phyloP scores from a whole-genome alignment of 2,113 vertebrate species.

The Cavia aperea region DNA sequence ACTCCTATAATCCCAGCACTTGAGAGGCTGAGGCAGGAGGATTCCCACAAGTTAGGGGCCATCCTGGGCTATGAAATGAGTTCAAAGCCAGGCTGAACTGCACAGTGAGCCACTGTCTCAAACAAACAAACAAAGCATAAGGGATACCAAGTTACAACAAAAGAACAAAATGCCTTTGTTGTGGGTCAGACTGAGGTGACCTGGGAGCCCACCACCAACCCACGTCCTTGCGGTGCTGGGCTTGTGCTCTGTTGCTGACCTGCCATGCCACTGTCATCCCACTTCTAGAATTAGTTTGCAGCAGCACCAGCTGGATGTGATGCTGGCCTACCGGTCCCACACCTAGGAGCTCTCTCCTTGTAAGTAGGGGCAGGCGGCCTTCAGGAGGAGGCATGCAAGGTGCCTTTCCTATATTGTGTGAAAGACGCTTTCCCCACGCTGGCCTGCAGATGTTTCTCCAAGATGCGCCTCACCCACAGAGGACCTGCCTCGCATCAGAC shows the following conservation, averaged over 20 bases:
- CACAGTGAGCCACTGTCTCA: neutral
- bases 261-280: neutral
- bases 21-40: neutral
- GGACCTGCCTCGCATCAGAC: neutral
- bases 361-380: neutral
- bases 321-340: neutral
- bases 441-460: no score
- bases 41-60: neutral
- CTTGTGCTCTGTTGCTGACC: neutral
- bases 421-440: neutral
- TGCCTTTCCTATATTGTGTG: neutral
- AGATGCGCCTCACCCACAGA: no score
- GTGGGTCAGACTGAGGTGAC: neutral
- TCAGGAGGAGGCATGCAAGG: neutral
- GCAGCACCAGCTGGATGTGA: neutral
- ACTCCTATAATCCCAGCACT: neutral
- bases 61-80: neutral
- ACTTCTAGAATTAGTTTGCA: neutral
- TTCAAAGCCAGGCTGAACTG: neutral
- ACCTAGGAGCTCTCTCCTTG: neutral
- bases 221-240: neutral
- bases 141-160: neutral
- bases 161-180: neutral
- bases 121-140: neutral
- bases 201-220: neutral